A percentile compares a stretch with the other conserved stretches of the same genome.
Conservation (phyloP, 2,797 vertebrate species). For the Echeneis naucrates region DNA sequence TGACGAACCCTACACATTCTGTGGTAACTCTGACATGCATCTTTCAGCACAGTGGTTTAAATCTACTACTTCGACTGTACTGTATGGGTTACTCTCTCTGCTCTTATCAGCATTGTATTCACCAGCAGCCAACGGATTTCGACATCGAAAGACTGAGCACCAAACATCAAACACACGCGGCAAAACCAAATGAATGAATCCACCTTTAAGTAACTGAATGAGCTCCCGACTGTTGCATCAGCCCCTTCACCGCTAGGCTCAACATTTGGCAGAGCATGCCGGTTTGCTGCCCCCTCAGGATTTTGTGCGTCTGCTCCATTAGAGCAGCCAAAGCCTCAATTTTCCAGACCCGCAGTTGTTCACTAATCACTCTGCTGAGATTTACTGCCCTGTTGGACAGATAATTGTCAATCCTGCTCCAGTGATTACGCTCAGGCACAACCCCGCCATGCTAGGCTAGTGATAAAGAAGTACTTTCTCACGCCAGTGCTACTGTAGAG, state of each 20-base stretch:
- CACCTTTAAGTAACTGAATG: neutral
- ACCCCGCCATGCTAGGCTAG: conserved; percentile 31
- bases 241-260: neutral
- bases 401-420: conserved; percentile 71
- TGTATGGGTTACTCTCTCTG: neutral
- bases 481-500: conserved; percentile 45
- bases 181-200: neutral
- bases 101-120: neutral
- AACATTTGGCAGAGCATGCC: conserved; percentile 34
- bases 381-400: conserved; percentile 70
- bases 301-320: conserved; percentile 50
- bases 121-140: neutral
- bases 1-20: no score
- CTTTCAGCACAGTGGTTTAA: neutral
- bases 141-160: neutral
- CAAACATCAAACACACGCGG: neutral
- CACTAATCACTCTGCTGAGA: conserved; percentile 66
- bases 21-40: no score
- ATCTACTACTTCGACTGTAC: no score
- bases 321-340: conserved; percentile 52
- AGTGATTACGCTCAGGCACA: conserved; percentile 62
- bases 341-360: conserved; percentile 63
- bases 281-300: conserved; percentile 57
- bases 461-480: conserved; percentile 64
- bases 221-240: conserved; percentile 29